Evolutionary conservation across 1,140 invertebrate genomes (phyloP).

Genomic region (Sarcophaga bullata): DNA sequence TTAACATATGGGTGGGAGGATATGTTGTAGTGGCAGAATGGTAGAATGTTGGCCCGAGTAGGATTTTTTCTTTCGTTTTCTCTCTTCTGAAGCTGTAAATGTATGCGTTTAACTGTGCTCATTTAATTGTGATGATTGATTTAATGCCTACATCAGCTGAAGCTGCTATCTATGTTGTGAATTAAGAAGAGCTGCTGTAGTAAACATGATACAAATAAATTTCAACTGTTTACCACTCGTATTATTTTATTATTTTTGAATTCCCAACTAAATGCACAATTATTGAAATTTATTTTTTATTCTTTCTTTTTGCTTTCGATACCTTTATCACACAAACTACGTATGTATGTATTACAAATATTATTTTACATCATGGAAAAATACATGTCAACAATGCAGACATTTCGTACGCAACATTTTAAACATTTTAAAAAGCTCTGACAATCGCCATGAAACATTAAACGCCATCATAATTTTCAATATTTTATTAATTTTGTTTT

Average conservation of each 20-base stretch:
- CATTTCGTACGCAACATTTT: not conserved
- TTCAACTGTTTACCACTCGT: not conserved
- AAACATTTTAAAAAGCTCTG: no score
- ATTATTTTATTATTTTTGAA: not conserved
- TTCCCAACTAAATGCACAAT: not conserved
- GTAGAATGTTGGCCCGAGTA: not conserved
- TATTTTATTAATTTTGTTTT: not conserved
- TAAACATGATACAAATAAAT: conserved; percentile 19
- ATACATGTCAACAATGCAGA: not conserved
- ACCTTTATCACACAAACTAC: conserved; percentile 1
- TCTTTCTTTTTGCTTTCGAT: not conserved
- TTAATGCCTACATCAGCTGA: conserved; percentile 40
- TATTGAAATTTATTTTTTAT: not conserved
- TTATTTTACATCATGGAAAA: no score
- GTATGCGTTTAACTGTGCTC: not conserved
- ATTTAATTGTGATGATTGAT: not conserved
- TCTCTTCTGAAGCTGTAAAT: not conserved
- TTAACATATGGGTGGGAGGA: conserved; percentile 3
- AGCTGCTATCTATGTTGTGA: conserved; percentile 29
- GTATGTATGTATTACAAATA: not conserved
- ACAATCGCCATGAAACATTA: not conserved
- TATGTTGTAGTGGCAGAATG: not conserved
- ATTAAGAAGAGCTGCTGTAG: conserved; percentile 27
- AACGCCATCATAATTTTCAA: not conserved
- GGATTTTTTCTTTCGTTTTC: not conserved